phyloP scores from a whole-genome alignment of 2,797 vertebrate species.

The Sebastes hopkinsi region DNA sequence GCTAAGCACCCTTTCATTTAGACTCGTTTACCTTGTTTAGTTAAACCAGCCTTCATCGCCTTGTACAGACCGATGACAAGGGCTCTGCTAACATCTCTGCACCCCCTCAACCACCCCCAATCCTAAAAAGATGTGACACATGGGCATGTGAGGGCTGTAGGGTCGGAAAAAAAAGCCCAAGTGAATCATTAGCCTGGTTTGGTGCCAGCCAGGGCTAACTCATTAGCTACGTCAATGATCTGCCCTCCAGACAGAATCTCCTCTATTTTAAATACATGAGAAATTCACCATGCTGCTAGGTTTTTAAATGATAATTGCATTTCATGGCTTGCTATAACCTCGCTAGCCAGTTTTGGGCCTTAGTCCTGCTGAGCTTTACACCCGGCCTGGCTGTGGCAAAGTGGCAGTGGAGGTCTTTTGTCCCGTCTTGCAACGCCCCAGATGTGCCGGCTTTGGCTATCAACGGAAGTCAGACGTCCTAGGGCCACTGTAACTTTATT shows the following conservation, averaged over 20 bases:
- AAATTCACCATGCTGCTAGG: conserved; percentile 44
- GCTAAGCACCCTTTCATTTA: conserved; percentile 10
- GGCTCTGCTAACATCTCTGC: background rate
- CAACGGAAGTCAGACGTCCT: conserved; percentile 65
- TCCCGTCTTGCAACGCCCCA: conserved; percentile 49
- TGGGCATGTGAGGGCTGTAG: conserved; percentile 25
- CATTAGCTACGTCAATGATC: conserved; percentile 65
- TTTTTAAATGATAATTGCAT: conserved; percentile 61
- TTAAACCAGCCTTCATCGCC: background rate
- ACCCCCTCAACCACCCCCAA: background rate
- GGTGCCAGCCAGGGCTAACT: conserved; percentile 58
- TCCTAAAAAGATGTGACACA: conserved; percentile 32
- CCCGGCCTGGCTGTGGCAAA: conserved; percentile 48
- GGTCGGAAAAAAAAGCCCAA: conserved; percentile 39
- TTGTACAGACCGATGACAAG: background rate
- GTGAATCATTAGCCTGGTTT: conserved; percentile 68
- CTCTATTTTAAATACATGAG: conserved; percentile 60
- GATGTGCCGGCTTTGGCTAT: conserved; percentile 46
- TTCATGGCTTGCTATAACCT: conserved; percentile 49
- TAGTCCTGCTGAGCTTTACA: conserved; percentile 17
- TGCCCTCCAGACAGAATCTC: conserved; percentile 63
- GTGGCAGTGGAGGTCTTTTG: conserved; percentile 68
- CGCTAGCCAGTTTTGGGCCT: conserved; percentile 27
- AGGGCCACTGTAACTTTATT: conserved; percentile 78
- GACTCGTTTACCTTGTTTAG: background rate